These are phyloP conservation scores for Battus philenor DNA, from an alignment of 1,140 invertebrate genomes.

Conservation along the genomic window DNA sequence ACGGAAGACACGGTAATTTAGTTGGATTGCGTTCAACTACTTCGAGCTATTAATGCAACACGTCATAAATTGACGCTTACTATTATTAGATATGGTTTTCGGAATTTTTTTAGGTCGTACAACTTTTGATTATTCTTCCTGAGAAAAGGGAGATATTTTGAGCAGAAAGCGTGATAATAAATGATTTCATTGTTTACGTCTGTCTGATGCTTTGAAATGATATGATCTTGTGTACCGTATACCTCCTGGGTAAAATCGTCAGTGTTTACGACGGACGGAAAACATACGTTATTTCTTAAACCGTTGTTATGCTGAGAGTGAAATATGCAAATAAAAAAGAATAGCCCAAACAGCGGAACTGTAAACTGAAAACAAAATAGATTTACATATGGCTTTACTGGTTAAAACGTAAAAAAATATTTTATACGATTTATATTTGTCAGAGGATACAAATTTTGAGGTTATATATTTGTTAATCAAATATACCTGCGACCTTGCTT, in stretches of 20 bases:
- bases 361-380: background rate
- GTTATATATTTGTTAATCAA: too few species aligned
- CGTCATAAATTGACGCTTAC: slow-evolving; percentile 37
- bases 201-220: slow-evolving; percentile 13
- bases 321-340: slow-evolving; percentile 10
- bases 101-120: background rate
- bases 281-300: too few species aligned
- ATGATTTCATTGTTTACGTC: slow-evolving; percentile 17
- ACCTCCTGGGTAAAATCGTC: slow-evolving; percentile 7
- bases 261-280: slow-evolving; percentile 6
- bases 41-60: slow-evolving; percentile 42
- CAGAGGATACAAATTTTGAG: too few species aligned
- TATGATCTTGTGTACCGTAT: slow-evolving; percentile 15
- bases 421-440: too few species aligned
- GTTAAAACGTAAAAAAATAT: too few species aligned
- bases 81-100: slow-evolving; percentile 1
- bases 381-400: too few species aligned
- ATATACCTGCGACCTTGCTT: too few species aligned
- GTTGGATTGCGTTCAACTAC: slow-evolving; percentile 56
- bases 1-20: slow-evolving; percentile 50
- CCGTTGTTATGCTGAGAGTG: slow-evolving; percentile 1
- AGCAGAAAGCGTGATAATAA: slow-evolving; percentile 13
- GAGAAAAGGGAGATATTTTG: slow-evolving; percentile 5
- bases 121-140: slow-evolving; percentile 2
- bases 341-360: slow-evolving; percentile 2